A percentile compares a stretch with the other conserved stretches of the same genome.
Evolutionary conservation across 2,888 invertebrate genomes (phyloP).

Genomic region (Spisula subtruncata): DNA sequence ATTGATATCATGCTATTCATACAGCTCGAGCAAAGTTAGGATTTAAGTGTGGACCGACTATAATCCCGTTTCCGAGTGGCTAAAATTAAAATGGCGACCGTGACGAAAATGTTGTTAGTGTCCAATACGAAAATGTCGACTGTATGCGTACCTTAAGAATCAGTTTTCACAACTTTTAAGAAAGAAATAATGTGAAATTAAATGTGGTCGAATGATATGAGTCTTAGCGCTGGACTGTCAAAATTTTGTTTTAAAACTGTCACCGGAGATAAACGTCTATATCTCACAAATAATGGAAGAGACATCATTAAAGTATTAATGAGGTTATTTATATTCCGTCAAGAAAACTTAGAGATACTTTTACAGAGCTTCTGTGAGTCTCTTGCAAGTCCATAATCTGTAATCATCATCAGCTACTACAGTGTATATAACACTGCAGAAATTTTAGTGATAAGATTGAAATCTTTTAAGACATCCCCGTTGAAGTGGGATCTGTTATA

Average conservation of each 20-base stretch:
- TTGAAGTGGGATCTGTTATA: slow-evolving; percentile 20
- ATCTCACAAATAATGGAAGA: background rate
- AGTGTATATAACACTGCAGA: background rate
- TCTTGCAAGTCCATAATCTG: slow-evolving; percentile 2
- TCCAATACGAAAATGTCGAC: too few species aligned
- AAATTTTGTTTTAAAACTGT: too few species aligned
- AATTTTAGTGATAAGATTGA: slow-evolving; percentile 11
- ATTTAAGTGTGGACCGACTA: too few species aligned
- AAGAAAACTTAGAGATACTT: background rate
- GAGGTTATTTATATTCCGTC: slow-evolving; percentile 33
- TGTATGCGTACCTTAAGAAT: too few species aligned
- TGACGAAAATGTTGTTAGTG: too few species aligned
- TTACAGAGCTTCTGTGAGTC: background rate
- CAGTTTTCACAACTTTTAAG: too few species aligned
- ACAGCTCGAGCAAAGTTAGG: too few species aligned
- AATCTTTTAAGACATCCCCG: background rate
- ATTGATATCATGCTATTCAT: too few species aligned
- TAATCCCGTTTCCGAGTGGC: too few species aligned
- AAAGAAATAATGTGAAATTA: too few species aligned
- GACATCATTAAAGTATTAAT: slow-evolving; percentile 25
- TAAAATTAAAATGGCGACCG: too few species aligned
- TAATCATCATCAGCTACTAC: background rate
- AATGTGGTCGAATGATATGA: background rate
- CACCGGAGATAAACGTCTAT: background rate
- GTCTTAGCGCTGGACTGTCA: too few species aligned